phyloP scores from a whole-genome alignment of 2,888 invertebrate species.

The Nephrotoma appendiculata region DNA sequence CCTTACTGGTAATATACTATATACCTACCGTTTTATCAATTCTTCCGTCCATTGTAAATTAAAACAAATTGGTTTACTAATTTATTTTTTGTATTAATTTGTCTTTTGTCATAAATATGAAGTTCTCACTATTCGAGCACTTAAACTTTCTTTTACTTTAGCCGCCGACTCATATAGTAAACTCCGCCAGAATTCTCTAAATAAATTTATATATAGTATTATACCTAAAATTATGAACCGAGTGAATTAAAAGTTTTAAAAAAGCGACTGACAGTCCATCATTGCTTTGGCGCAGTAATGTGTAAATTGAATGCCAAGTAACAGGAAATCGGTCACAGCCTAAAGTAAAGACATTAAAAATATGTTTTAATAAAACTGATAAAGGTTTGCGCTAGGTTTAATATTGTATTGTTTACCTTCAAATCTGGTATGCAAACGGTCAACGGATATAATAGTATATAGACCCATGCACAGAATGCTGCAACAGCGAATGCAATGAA shows the following conservation, averaged over 20 bases:
- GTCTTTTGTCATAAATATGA: background rate
- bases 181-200: too few species aligned
- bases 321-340: slow-evolving; percentile 50
- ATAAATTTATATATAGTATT: background rate
- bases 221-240: background rate
- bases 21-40: background rate
- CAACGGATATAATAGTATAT: slow-evolving; percentile 50
- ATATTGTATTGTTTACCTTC: slow-evolving; percentile 33
- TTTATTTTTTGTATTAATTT: background rate
- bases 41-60: background rate
- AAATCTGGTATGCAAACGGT: slow-evolving; percentile 53
- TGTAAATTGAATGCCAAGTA: slow-evolving; percentile 55
- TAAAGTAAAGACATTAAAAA: slow-evolving; percentile 30
- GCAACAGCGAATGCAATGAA: slow-evolving; percentile 53
- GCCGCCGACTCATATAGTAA: too few species aligned
- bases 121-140: background rate
- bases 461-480: slow-evolving; percentile 48
- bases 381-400: background rate
- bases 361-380: slow-evolving; percentile 6
- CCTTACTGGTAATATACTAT: too few species aligned
- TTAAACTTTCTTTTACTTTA: too few species aligned
- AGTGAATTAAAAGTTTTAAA: slow-evolving; percentile 16
- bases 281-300: slow-evolving; percentile 55
- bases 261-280: slow-evolving; percentile 44
- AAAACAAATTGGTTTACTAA: background rate